Conservation (phyloP, 1,140 invertebrate species). For the Apis laboriosa region DNA sequence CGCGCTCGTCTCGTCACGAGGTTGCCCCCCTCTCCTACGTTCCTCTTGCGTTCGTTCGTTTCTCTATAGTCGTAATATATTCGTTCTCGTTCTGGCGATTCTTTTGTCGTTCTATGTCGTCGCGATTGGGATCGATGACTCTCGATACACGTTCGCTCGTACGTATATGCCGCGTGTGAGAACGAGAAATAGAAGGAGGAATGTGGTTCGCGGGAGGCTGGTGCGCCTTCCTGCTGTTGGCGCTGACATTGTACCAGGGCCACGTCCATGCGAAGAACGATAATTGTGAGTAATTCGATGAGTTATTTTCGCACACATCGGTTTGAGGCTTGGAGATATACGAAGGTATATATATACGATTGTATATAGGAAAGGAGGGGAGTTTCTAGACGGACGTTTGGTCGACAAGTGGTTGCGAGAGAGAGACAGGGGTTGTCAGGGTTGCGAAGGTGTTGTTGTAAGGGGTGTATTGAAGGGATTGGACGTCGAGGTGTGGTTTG, state of each 20-base stretch:
- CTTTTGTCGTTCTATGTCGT: not conserved
- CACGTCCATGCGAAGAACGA: conserved; percentile 54
- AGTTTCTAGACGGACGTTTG: conserved; percentile 5
- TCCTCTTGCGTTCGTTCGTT: not conserved
- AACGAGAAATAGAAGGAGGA: conserved; percentile 29
- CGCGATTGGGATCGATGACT: not conserved
- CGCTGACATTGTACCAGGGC: conserved; percentile 51
- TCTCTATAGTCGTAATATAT: not conserved
- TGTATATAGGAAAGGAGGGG: not conserved
- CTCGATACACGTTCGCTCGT: not conserved
- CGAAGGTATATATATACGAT: not conserved
- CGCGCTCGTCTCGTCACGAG: not conserved
- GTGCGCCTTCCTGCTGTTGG: conserved; percentile 49
- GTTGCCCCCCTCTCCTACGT: too few species aligned
- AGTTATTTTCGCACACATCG: too few species aligned
- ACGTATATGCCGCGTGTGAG: conserved; percentile 31
- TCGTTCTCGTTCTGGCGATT: too few species aligned
- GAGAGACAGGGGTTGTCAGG: not conserved
- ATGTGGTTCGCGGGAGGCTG: conserved; percentile 45
- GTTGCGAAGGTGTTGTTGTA: not conserved
- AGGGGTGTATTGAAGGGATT: not conserved
- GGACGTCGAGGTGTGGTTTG: conserved; percentile 1
- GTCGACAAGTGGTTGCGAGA: conserved; percentile 32
- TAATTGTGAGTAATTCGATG: conserved; percentile 55
- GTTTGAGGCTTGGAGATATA: not conserved